Evolutionary conservation across 2,113 vertebrate genomes (phyloP).

Genomic region (Morone chrysops): DNA sequence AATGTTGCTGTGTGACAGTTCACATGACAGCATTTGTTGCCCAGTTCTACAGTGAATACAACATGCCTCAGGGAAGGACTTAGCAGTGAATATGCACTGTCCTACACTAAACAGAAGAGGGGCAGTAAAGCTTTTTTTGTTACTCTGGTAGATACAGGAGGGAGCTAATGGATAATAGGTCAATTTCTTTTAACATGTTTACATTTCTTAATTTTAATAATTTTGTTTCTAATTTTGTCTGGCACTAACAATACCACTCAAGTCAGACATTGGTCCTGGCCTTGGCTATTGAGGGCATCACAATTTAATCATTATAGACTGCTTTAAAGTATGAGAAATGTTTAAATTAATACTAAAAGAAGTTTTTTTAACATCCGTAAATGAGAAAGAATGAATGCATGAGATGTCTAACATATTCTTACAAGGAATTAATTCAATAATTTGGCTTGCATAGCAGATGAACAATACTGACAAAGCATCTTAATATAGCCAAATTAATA

Average conservation of each 20-base stretch:
- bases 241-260: not conserved
- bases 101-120: not conserved
- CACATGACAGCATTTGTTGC: constrained; percentile 12
- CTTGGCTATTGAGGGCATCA: not conserved
- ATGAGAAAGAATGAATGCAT: not conserved
- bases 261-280: not conserved
- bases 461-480: not conserved
- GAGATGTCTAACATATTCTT: no score
- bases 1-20: constrained; percentile 24
- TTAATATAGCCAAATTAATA: not conserved
- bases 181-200: not conserved
- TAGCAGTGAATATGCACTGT: not conserved
- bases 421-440: not conserved
- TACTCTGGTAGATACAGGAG: not conserved
- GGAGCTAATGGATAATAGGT: not conserved
- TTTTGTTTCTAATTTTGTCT: no score
- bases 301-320: not conserved
- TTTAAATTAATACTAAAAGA: not conserved
- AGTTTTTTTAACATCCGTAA: not conserved
- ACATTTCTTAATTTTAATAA: not conserved
- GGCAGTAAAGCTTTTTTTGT: no score
- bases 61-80: not conserved
- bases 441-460: not conserved
- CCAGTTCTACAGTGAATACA: not conserved
- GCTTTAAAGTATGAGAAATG: not conserved